Evolutionary conservation across 37 sponge, comb jelly and placozoan species (phyloP).

Genomic region (Halichondria panicea): DNA sequence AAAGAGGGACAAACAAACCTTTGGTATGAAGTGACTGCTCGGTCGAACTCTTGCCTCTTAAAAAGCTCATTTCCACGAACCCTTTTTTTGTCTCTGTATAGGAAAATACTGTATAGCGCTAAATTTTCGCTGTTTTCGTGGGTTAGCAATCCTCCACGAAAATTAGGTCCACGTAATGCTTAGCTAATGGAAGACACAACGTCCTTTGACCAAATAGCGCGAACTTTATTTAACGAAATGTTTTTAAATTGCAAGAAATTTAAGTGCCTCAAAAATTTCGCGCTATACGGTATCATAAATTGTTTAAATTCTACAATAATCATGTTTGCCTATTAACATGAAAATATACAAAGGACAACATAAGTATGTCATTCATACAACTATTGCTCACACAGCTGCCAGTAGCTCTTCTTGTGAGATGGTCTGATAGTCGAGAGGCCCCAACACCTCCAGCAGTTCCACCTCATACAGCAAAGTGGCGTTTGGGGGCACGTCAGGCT

Average conservation of each 20-base stretch:
- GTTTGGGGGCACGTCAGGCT: slow-evolving; percentile 61
- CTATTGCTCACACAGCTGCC: slow-evolving; percentile 39
- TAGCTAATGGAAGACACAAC: too few species aligned
- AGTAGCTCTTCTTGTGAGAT: slow-evolving; percentile 51
- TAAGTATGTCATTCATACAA: not conserved
- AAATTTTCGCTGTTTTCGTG: too few species aligned
- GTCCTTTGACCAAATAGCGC: too few species aligned
- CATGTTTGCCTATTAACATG: not conserved
- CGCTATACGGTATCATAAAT: not conserved
- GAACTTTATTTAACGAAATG: too few species aligned
- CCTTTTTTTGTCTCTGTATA: slow-evolving; percentile 35
- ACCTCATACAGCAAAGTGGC: slow-evolving; percentile 62
- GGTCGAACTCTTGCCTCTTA: slow-evolving; percentile 51
- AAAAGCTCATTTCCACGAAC: slow-evolving; percentile 65
- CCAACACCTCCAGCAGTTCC: slow-evolving; percentile 52
- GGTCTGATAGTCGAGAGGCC: slow-evolving; percentile 40
- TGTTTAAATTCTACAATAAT: not conserved
- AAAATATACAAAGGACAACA: not conserved
- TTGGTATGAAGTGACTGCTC: slow-evolving; percentile 53
- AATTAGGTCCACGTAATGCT: too few species aligned
- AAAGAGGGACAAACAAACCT: not conserved
- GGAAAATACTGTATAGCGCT: not conserved
- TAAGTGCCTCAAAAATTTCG: too few species aligned
- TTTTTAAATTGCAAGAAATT: too few species aligned
- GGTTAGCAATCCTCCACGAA: too few species aligned